Evolutionary conservation across 2,888 invertebrate genomes (phyloP), one percentile per base, ranked within the genome.

Genomic region (Netelia melanura): DNA sequence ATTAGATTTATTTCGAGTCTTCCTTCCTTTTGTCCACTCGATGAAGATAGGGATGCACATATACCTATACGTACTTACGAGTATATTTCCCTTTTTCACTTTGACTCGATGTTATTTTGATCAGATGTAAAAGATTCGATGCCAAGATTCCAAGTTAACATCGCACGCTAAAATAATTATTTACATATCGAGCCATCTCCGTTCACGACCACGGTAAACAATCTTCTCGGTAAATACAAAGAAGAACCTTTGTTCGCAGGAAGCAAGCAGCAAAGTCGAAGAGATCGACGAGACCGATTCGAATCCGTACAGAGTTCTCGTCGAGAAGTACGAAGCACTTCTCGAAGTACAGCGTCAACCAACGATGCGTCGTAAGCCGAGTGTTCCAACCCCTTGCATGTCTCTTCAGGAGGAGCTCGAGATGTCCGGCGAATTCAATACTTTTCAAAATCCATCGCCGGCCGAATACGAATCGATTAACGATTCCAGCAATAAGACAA

Each of bases 251-350:
- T 80, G 65, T 70, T 58, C 52, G 44, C 91, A 94, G 94, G 94
- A 93, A 10, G 89, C 90, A 70, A 82, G 87, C 52, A 82, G 76
- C 52, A 93, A 93, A 81, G 86, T 88, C 58, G 90, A 86, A 6
- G 91, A 87, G 1, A 77, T 67, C 2, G 90, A 88, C 25, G 90
- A 90, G 44, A 76, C 87, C 30, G 89, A 89, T 88, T 95, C 95
- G 86, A 97, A 97, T 93, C 96, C 97, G 0, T 98, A 97, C 94
- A 95, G 97, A 91, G 97, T 96, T 80, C 94, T 98, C 88, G 97
- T 97, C 74, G 97, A 97, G 92, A 98, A 98, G 93, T 98, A 97
- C 93, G 97, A 98, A 94, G 97, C 97, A 43, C 94, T 98, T 75
- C 94, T 97, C 44, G 97, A 97, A 92, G 96, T 97, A 58, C 97